Evolutionary conservation across 2,888 invertebrate genomes (phyloP), one percentile per base, ranked within the genome.

Genomic region (Leucoptera coffeella): DNA sequence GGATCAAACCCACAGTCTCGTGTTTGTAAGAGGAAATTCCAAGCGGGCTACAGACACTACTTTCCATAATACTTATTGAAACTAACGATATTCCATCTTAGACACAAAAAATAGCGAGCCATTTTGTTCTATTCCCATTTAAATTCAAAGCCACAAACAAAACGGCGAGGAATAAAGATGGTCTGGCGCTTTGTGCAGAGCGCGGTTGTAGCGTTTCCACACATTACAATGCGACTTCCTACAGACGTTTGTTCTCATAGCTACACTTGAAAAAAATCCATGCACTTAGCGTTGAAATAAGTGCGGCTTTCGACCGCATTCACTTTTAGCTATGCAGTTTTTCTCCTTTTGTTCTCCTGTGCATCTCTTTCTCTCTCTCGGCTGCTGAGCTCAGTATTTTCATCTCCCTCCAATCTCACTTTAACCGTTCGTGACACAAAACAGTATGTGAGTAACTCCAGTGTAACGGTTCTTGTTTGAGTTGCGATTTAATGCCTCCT

Each of bases 401-500:
- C 12, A 9, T 2, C 11, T 8, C 26, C 9, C 26, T 12, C n/a
- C 48, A 50, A 55, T 41, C 48, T 57, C 51, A 62, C 56, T 61
- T 60, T 47, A 59, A 37, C 40, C 65, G 53, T 65, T 69, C 69
- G 67, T 67, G 69, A 69, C 69, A 67, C 65, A 67, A 65, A 64
- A 65, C 67, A 65, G 67, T 69, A 67, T 67, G 65, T 64, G 65
- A 67, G 65, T 65, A 62, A 67, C 64, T 67, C 64, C 62, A 53
- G 48, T 62, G 62, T 65, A 67, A 67, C 65, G 59, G 61, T 55
- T 62, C 64, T 65, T 65, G 69, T 69, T 67, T 65, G 64, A 67
- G 64, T 69, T 65, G 67, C 65, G 62, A 67, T 69, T 67, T 69
- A 67, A 69, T 67, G 69, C 65, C 62, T 62, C 64, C 65, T 65